Percentiles rank a stretch among this genome's conserved stretches.
Conservation (phyloP, 2,888 invertebrate species). For the Heliconius aoede region DNA sequence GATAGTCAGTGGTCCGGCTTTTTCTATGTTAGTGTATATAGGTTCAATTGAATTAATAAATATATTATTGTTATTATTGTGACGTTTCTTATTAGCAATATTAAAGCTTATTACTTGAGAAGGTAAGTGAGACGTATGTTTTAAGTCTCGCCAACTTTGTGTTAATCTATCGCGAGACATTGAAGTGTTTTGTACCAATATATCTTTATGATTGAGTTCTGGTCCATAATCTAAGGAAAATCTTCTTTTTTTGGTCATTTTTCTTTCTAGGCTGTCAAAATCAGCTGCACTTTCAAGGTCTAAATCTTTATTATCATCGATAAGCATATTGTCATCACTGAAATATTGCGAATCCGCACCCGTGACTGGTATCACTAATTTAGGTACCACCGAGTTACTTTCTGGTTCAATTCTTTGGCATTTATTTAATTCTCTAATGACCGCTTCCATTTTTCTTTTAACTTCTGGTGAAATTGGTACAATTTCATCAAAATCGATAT, state of each 20-base stretch:
- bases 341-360: constrained; percentile 74
- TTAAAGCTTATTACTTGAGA: constrained; percentile 62
- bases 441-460: constrained; percentile 85
- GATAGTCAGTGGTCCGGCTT: constrained; percentile 91
- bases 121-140: constrained; percentile 58
- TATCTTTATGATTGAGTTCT: constrained; percentile 72
- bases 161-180: constrained; percentile 66
- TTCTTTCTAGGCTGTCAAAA: constrained; percentile 74
- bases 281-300: constrained; percentile 61
- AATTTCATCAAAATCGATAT: constrained; percentile 55
- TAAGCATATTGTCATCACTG: constrained; percentile 69
- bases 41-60: constrained; percentile 85
- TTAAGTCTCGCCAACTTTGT: constrained; percentile 75
- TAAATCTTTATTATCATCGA: constrained; percentile 59
- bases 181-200: constrained; percentile 56
- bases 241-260: constrained; percentile 63
- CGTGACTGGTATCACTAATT: constrained; percentile 75
- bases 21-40: constrained; percentile 80
- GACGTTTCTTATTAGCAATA: constrained; percentile 65
- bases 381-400: constrained; percentile 61
- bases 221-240: constrained; percentile 74
- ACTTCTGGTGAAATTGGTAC: constrained; percentile 79
- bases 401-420: constrained; percentile 70
- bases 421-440: constrained; percentile 82
- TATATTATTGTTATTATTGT: constrained; percentile 86